Evolutionary conservation across 1,140 invertebrate species (phyloP), one percentile per base, ranked within the genome.

Genomic region (Spodoptera litura): DNA sequence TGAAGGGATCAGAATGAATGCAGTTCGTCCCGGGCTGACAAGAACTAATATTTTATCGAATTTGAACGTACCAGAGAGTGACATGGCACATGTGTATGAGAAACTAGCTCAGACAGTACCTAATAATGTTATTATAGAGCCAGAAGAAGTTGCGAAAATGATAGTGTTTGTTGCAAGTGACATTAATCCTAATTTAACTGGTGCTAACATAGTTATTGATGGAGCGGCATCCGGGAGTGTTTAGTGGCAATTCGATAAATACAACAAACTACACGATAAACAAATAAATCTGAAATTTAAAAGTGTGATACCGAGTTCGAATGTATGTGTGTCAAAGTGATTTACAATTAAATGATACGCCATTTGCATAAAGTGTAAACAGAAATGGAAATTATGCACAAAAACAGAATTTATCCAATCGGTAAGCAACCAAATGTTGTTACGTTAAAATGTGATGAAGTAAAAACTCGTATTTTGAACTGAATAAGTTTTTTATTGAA

Each of bases 121-220:
- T 3, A 97, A 97, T 51, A 80, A 84, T 49, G 83, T 81, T n/a
- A 85, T 88, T 15, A 86, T 88, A 25, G 89, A 96, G 75, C 92
- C 95, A 2, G 95, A 96, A 25, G 98, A 98, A 95, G 96, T 98
- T 2, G 97, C 98, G 0, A 95, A 94, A 74, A 95, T 97, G 6
- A 98, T 98, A 83, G 95, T 96, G 20, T 98, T 98, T 89, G 93
- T 98, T 15, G 98, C 98, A 2, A 97, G 97, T 58, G 96, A 97
- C 79, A 95, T 95, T 82, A 95, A 97, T 38, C 97, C 96, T 73
- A 98, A 97, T 89, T 96, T 97, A 27, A 98, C 97, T 68, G 98
- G 97, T 13, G 96, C 95, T 58, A 96, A 95, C 44, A 71, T 98
- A 38, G 96, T 97, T 20, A 96, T 98, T n/a, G 98, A 98, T 95